These are phyloP conservation scores for Diphyllodes magnificus DNA, from an alignment of 2,113 vertebrate species.

Conservation along the genomic window DNA sequence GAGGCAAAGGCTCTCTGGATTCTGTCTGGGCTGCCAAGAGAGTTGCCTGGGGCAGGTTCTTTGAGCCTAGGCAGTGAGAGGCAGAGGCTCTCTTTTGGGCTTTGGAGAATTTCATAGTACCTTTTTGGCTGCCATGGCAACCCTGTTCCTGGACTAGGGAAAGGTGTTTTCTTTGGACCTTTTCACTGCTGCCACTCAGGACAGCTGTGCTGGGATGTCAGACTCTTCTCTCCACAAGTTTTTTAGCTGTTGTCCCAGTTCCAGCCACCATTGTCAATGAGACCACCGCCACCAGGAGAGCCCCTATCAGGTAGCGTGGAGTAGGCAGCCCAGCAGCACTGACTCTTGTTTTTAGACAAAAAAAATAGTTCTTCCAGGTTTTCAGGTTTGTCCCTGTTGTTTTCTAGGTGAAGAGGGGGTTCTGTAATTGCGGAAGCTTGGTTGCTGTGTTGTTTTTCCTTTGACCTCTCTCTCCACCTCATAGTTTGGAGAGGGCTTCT, in stretches of 20 bases:
- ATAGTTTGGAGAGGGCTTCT: neutral
- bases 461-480: neutral
- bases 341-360: neutral
- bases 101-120: neutral
- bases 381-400: neutral
- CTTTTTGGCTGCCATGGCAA: neutral
- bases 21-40: neutral
- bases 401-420: neutral
- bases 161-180: neutral
- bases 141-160: neutral
- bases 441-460: neutral
- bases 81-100: neutral
- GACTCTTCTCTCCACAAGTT: neutral
- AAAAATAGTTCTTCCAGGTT: neutral
- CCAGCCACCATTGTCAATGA: neutral
- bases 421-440: accelerated
- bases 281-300: accelerated
- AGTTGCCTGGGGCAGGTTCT: neutral
- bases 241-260: neutral
- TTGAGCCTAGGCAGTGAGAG: neutral
- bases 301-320: accelerated
- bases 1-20: neutral
- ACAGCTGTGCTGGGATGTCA: too few relatives aligned
- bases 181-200: accelerated
- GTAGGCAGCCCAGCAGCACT: neutral